Evolutionary conservation across 1,140 invertebrate genomes (phyloP).

Genomic region (Dreissena rostriformis): DNA sequence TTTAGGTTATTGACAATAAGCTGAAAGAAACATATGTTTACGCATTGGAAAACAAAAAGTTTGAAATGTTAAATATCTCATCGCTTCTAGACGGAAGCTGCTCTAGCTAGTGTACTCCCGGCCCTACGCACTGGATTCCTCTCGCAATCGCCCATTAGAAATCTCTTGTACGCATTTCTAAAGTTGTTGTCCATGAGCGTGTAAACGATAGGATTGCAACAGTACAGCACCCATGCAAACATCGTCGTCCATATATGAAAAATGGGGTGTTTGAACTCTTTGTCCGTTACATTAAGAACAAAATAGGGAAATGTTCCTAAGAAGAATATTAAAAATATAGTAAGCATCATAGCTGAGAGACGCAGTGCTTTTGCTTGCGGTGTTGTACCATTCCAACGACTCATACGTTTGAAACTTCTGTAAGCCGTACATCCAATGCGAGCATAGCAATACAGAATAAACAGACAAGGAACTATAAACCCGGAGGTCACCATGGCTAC

Average conservation of each 20-base stretch:
- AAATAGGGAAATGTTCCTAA: conserved; percentile 71
- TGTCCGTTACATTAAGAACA: conserved; percentile 64
- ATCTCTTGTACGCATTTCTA: too few relatives aligned
- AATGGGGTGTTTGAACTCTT: conserved; percentile 56
- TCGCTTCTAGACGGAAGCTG: conserved; percentile 30
- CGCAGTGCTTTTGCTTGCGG: conserved; percentile 61
- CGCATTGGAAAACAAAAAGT: too few relatives aligned
- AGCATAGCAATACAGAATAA: conserved; percentile 75
- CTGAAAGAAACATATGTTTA: too few relatives aligned
- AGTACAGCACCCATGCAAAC: too few relatives aligned
- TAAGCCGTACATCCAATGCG: conserved; percentile 73
- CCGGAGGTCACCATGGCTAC: conserved; percentile 69
- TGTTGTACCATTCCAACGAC: conserved; percentile 59
- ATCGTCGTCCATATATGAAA: conserved; percentile 66
- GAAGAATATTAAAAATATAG: conserved; percentile 69
- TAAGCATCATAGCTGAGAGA: conserved; percentile 69
- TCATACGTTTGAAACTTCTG: conserved; percentile 64
- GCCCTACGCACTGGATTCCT: conserved; percentile 39
- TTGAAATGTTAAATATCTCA: too few relatives aligned
- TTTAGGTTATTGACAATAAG: too few relatives aligned
- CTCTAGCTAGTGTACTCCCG: conserved; percentile 42
- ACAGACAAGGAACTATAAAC: conserved; percentile 73
- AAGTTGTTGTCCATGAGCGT: conserved; percentile 69
- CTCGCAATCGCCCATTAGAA: conserved; percentile 59
- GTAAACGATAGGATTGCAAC: conserved; percentile 67